Evolutionary conservation across 2,113 vertebrate species (phyloP), one percentile per base, ranked within the genome.

Genomic region (Xiphophorus couchianus): DNA sequence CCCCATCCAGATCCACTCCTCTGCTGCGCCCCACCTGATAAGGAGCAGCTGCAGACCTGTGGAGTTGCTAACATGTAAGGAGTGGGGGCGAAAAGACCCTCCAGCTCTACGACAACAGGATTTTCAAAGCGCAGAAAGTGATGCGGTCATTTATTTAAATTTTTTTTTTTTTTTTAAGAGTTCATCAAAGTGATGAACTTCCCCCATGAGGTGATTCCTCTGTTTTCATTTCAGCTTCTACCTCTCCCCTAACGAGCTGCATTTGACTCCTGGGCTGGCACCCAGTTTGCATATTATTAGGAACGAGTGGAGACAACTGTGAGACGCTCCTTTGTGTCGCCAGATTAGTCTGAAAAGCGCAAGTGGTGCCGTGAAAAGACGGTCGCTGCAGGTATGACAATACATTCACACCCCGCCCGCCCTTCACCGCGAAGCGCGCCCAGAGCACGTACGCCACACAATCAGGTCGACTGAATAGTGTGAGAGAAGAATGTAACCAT

Each of bases 241-340:
- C 76, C 72, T 17, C 71, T 74, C 64, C 54, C 71, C 62, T 61
- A 68, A 66, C 27, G 72, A 76, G 72, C 62, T 63, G 71, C 74
- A 64, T 70, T 73, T 76, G 63, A 81, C 81, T 71, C 37, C 60
- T 39, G 85, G 69, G 62, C 28, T 30, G 74, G 63, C 64, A 35
- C 54, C 74, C 86, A 70, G 72, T 91, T 92, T 88, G 88, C 91
- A 94, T 93, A 87, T 89, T 80, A 91, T 89, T 93, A 88, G 86
- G 88, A 82, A 86, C 69, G 58, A 76, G 73, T 65, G 81, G 83
- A 78, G 88, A 84, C 88, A 76, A 82, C 83, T 60, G 88, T 68
- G 85, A 86, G 84, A 82, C 84, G 67, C 71, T 85, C 80, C 71
- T 81, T 92, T 93, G 92, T 90, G 86, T 74, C 14, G 30, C 33